Evolutionary conservation across 2,888 invertebrate genomes (phyloP).

Genomic region (Drosophila cognata): DNA sequence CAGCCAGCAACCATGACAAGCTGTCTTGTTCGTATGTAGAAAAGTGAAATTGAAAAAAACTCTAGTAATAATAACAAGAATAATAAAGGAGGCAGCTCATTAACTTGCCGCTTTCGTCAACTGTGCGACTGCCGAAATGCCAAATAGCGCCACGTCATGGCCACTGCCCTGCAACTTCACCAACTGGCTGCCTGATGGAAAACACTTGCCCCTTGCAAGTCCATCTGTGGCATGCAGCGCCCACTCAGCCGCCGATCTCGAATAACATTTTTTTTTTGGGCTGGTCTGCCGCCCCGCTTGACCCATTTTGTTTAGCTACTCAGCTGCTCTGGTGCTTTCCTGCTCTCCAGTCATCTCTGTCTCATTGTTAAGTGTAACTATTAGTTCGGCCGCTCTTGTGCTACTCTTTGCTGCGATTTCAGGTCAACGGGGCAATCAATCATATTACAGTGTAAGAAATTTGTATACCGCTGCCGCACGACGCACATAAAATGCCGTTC

Average conservation of each 20-base stretch:
- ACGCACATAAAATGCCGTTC: constrained; percentile 50
- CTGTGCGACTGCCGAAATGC: constrained; percentile 69
- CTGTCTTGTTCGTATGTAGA: constrained; percentile 49
- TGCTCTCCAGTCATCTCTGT: constrained; percentile 59
- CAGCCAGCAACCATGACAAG: constrained; percentile 59
- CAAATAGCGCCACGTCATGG: constrained; percentile 75
- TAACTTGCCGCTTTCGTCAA: constrained; percentile 80
- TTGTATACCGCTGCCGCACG: constrained; percentile 66
- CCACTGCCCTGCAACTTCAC: constrained; percentile 56
- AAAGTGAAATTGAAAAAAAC: constrained; percentile 79
- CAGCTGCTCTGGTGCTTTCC: constrained; percentile 31
- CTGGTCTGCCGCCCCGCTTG: constrained; percentile 71
- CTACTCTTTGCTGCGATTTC: constrained; percentile 69
- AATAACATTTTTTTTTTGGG: constrained; percentile 49
- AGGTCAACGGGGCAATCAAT: constrained; percentile 83
- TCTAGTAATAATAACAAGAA: constrained; percentile 69
- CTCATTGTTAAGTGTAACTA: constrained; percentile 81
- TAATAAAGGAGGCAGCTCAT: constrained; percentile 77
- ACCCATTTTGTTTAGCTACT: constrained; percentile 63
- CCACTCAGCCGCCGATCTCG: constrained; percentile 58
- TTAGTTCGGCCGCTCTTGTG: constrained; percentile 67
- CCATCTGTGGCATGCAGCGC: constrained; percentile 69
- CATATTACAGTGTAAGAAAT: constrained; percentile 79
- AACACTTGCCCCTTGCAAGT: constrained; percentile 62
- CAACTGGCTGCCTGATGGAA: constrained; percentile 45